Percentiles rank a stretch among this genome's conserved stretches.
Evolutionary conservation across 2,113 vertebrate species (phyloP).

Genomic region (Misgurnus anguillicaudatus): DNA sequence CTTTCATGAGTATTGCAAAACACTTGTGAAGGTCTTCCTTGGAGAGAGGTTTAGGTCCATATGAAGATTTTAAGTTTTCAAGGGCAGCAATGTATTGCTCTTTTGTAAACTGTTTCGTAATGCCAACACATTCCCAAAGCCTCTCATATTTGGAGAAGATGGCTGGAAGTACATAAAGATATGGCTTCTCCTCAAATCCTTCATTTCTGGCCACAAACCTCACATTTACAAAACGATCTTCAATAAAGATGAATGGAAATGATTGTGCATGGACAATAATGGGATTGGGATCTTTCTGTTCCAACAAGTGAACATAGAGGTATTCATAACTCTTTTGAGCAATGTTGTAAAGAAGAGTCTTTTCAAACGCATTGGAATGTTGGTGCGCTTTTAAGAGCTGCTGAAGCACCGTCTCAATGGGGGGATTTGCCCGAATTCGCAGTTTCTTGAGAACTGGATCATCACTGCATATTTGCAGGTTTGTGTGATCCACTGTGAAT

Average conservation of each 20-base stretch:
- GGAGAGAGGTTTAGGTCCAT: slow-evolving; percentile 64
- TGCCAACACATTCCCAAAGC: slow-evolving; percentile 76
- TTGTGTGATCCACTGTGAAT: slow-evolving; percentile 59
- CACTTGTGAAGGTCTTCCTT: slow-evolving; percentile 61
- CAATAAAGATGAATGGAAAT: slow-evolving; percentile 77
- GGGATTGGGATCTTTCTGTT: slow-evolving; percentile 30
- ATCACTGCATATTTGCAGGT: slow-evolving; percentile 54
- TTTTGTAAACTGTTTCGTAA: slow-evolving; percentile 65
- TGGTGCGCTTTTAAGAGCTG: slow-evolving; percentile 63
- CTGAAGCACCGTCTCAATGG: slow-evolving; percentile 61
- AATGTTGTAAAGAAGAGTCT: slow-evolving; percentile 52
- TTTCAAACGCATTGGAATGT: slow-evolving; percentile 50
- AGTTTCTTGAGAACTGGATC: slow-evolving; percentile 63
- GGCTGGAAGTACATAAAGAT: slow-evolving; percentile 76
- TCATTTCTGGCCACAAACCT: slow-evolving; percentile 65
- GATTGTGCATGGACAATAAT: slow-evolving; percentile 62
- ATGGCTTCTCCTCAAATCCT: slow-evolving; percentile 75
- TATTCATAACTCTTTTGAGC: slow-evolving; percentile 66
- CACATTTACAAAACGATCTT: slow-evolving; percentile 70
- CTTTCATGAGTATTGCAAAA: slow-evolving; percentile 67
- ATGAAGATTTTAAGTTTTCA: slow-evolving; percentile 54
- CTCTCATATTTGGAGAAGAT: slow-evolving; percentile 63
- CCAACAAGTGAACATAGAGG: slow-evolving; percentile 60
- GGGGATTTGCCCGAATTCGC: slow-evolving; percentile 57
- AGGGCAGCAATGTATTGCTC: slow-evolving; percentile 71